Percentiles rank a stretch among this genome's conserved stretches.
These are phyloP conservation scores for Ashinkailepas kermadecensis DNA, from an alignment of 2,888 invertebrate species.

Conservation along the genomic window DNA sequence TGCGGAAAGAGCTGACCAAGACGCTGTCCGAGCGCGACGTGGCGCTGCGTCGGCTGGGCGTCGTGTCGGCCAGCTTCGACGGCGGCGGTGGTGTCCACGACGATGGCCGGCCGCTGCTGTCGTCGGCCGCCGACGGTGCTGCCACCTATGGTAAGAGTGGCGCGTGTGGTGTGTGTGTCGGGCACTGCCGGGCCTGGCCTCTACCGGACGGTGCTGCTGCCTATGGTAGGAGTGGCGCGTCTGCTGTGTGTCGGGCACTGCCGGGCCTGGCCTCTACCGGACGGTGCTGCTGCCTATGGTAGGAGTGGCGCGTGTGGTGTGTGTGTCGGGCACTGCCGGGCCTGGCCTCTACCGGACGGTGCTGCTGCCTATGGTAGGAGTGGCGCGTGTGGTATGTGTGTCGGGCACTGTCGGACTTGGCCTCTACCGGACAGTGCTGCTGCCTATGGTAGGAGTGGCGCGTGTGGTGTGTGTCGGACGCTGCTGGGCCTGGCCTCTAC, in stretches of 20 bases:
- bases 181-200: background rate
- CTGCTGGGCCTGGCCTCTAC: too few relatives aligned
- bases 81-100: background rate
- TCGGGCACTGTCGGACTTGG: background rate
- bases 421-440: background rate
- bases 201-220: too few relatives aligned
- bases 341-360: background rate
- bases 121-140: background rate
- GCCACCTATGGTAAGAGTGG: background rate
- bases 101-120: background rate
- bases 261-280: too few relatives aligned
- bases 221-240: background rate
- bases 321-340: background rate
- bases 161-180: background rate
- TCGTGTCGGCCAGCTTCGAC: background rate
- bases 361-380: too few relatives aligned
- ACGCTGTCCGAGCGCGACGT: constrained; percentile 34
- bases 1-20: constrained; percentile 36
- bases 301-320: background rate
- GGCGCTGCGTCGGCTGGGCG: constrained; percentile 34
- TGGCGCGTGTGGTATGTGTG: background rate
- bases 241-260: background rate
- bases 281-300: too few relatives aligned
- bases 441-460: background rate
- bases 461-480: too few relatives aligned